Conservation (phyloP, 2,888 invertebrate species). For the Geophilus truncorum region DNA sequence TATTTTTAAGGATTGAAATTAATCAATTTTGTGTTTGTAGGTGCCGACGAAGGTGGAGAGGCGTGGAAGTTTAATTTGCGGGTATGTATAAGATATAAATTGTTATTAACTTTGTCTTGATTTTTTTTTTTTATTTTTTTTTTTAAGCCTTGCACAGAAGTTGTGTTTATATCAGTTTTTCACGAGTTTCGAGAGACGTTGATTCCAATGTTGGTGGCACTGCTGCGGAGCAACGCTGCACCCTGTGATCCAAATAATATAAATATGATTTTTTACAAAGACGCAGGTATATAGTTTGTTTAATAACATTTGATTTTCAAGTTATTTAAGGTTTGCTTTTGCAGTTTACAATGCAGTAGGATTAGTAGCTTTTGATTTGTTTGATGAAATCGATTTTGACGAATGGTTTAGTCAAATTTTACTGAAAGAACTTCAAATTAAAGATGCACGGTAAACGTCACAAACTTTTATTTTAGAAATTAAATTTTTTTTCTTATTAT, state of each 20-base stretch:
- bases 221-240: constrained; percentile 64
- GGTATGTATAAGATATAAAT: constrained; percentile 53
- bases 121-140: constrained; percentile 14
- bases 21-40: constrained; percentile 43
- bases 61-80: constrained; percentile 89
- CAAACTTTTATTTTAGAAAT: constrained; percentile 36
- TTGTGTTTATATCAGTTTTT: constrained; percentile 75
- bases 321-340: constrained; percentile 37
- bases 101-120: background rate
- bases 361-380: constrained; percentile 79
- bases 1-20: too few species aligned
- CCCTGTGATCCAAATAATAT: constrained; percentile 66
- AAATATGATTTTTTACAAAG: constrained; percentile 74
- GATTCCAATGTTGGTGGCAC: constrained; percentile 65
- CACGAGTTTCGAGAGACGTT: constrained; percentile 69
- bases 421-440: constrained; percentile 72
- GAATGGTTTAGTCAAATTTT: constrained; percentile 81
- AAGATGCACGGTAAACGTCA: constrained; percentile 59
- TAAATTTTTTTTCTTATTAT: background rate
- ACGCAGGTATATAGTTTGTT: constrained; percentile 56
- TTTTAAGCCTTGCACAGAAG: constrained; percentile 77
- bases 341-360: constrained; percentile 83
- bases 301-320: too few species aligned
- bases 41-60: constrained; percentile 76
- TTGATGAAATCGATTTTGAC: constrained; percentile 90